Evolutionary conservation across 2,797 vertebrate genomes (phyloP).

Genomic region (Hydrolagus colliei): DNA sequence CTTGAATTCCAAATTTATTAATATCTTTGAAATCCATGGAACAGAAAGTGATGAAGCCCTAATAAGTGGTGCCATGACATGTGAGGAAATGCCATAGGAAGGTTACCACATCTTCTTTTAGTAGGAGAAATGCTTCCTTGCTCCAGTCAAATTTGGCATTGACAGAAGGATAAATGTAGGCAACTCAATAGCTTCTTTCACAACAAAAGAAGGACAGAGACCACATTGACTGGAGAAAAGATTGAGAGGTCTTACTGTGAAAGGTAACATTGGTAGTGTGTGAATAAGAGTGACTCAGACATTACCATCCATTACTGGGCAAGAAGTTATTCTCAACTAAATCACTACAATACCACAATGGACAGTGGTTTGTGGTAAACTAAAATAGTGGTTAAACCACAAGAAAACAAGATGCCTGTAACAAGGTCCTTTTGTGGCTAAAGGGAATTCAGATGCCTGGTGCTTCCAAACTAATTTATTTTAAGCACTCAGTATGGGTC

Average conservation of each 20-base stretch:
- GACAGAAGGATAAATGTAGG: background rate
- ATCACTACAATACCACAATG: background rate
- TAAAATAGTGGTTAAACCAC: background rate
- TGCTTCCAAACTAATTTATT: background rate
- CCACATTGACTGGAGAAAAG: background rate
- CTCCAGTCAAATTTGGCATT: background rate
- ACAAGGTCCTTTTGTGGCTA: background rate
- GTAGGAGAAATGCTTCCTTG: too few relatives aligned
- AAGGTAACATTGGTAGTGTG: background rate
- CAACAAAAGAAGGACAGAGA: background rate
- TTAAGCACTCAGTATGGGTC: background rate
- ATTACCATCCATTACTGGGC: background rate
- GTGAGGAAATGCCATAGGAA: too few relatives aligned
- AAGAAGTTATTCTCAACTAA: background rate
- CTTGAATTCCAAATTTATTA: too few relatives aligned
- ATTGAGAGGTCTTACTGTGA: background rate
- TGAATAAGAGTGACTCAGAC: background rate
- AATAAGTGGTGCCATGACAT: too few relatives aligned
- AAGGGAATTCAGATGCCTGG: background rate
- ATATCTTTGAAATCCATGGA: too few relatives aligned
- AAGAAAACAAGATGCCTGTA: background rate
- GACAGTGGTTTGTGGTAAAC: background rate
- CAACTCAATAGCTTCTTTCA: too few relatives aligned
- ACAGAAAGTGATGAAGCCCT: too few relatives aligned
- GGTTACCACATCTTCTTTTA: too few relatives aligned